These are phyloP conservation scores for Ptilodon capucinus DNA, from an alignment of 2,888 invertebrate species.

Conservation along the genomic window DNA sequence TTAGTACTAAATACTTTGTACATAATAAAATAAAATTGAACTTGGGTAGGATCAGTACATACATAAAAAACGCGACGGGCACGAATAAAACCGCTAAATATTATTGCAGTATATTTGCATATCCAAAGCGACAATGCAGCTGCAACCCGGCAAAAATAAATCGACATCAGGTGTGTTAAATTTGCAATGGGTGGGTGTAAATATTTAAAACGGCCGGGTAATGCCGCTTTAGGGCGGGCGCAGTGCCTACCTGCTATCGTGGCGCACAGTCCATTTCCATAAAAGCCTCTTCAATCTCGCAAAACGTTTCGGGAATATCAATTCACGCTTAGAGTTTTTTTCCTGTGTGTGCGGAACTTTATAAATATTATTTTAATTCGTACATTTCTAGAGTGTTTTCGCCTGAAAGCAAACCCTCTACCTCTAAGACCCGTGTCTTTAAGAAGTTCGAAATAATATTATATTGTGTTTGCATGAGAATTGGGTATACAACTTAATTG, in stretches of 20 bases:
- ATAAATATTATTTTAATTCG: neutral
- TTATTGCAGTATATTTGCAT: conserved; percentile 31
- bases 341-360: conserved; percentile 41
- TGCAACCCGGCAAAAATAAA: conserved; percentile 47
- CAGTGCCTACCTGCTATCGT: conserved; percentile 52
- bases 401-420: too few species aligned
- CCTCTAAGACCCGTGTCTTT: too few species aligned
- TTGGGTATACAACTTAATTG: too few species aligned
- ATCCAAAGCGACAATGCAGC: conserved; percentile 25
- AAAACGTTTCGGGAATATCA: conserved; percentile 80
- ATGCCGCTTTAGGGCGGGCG: conserved; percentile 48
- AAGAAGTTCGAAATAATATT: too few species aligned
- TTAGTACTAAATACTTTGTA: too few species aligned
- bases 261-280: conserved; percentile 80
- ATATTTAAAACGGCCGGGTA: conserved; percentile 73
- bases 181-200: conserved; percentile 63
- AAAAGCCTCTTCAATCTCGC: conserved; percentile 82
- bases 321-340: conserved; percentile 73
- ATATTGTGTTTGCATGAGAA: too few species aligned
- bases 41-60: too few species aligned
- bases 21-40: too few species aligned
- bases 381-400: too few species aligned
- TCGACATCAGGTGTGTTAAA: conserved; percentile 69
- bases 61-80: too few species aligned
- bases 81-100: neutral